Conservation (phyloP, 2,797 vertebrate species). For the Harpagifer antarcticus region DNA sequence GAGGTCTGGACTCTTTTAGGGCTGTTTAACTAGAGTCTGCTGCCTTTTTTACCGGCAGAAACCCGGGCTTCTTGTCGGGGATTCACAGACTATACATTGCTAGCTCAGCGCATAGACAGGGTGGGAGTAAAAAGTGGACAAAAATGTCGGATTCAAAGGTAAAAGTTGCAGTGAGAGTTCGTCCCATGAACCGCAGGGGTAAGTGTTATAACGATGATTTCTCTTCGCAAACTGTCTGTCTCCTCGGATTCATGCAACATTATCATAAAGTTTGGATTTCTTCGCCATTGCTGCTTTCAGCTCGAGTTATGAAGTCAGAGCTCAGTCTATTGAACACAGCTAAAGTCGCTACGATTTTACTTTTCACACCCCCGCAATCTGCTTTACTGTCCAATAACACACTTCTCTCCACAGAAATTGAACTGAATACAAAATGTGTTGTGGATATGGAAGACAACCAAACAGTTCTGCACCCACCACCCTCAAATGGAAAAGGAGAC, state of each 20-base stretch:
- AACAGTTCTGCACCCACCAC: slow-evolving; percentile 93
- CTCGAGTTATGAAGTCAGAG: slow-evolving; percentile 39
- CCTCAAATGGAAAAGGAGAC: slow-evolving; percentile 92
- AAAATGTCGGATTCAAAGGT: slow-evolving; percentile 99
- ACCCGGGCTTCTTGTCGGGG: slow-evolving; percentile 60
- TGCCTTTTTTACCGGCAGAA: slow-evolving; percentile 43
- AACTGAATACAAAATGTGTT: slow-evolving; percentile 97
- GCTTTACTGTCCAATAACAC: slow-evolving; percentile 46
- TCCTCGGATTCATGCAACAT: slow-evolving; percentile 43
- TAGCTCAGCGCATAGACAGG: slow-evolving; percentile 71
- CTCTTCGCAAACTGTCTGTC: slow-evolving; percentile 19
- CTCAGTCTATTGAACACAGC: slow-evolving; percentile 21
- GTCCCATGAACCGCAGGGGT: slow-evolving; percentile 98
- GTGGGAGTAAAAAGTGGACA: slow-evolving; percentile 76
- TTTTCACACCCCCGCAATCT: slow-evolving; percentile 47
- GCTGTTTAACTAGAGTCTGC: slow-evolving; percentile 43
- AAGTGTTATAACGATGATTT: slow-evolving; percentile 67
- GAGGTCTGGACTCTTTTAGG: slow-evolving; percentile 59
- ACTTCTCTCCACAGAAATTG: slow-evolving; percentile 90
- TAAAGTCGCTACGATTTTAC: slow-evolving; percentile 24
- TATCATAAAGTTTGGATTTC: slow-evolving; percentile 61
- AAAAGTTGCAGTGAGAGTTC: slow-evolving; percentile 97
- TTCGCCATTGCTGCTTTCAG: slow-evolving; percentile 58
- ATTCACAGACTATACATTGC: slow-evolving; percentile 52
- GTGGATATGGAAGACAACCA: slow-evolving; percentile 99